Base-by-base conservation (phyloP, 2,797 vertebrate genomes). In the Ambastaia sidthimunki region DNA sequence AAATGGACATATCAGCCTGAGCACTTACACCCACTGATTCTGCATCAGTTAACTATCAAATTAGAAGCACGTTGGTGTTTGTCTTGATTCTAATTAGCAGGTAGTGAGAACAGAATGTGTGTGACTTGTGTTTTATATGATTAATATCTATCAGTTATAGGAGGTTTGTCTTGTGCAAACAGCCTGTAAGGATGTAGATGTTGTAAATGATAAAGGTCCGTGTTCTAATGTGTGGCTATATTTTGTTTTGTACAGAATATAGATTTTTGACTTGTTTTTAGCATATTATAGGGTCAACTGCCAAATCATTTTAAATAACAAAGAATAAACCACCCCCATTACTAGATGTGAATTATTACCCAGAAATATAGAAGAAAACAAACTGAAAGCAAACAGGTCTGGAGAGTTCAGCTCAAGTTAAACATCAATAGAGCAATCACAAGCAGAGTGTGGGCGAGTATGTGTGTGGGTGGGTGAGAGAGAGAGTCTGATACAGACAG, bases 401-500 rank as follows among this genome's bases (percentile, higher is more conserved):
- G 19, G 1, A 63, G 21, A 9, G 59, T 72, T 78, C 1, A 31
- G 34, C 13, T 72, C 48, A 21, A 2, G 48, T 80, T 67, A 73
- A 73, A 73, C 78, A 80, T 73, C 48, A 55, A 73, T 31, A 66
- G 19, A 73, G 73, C 47, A 73, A 73, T 70, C 13, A 79, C 47
- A 10, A 7, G 48, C 31, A 57, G 23, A 19, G 62, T 72, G 78
- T 66, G 70, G 1, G 68, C 12, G 57, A 13, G 76, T 23, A 48
- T 54, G 68, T 52, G 63, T 47, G 65, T n/a, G 31, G 55, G 60
- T 74, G 44, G 65, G 82, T 84, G 68, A 80, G 71, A 76, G 55
- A 85, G 81, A 83, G 80, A 86, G 48, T 75, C 37, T 34, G 59
- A 71, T n/a, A 41, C 68, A 60, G 72, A 68, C 54, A 19, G 50